Evolutionary conservation across 2,113 vertebrate species (phyloP), one percentile per base, ranked within the genome.

Genomic region (Trogon surrucura): DNA sequence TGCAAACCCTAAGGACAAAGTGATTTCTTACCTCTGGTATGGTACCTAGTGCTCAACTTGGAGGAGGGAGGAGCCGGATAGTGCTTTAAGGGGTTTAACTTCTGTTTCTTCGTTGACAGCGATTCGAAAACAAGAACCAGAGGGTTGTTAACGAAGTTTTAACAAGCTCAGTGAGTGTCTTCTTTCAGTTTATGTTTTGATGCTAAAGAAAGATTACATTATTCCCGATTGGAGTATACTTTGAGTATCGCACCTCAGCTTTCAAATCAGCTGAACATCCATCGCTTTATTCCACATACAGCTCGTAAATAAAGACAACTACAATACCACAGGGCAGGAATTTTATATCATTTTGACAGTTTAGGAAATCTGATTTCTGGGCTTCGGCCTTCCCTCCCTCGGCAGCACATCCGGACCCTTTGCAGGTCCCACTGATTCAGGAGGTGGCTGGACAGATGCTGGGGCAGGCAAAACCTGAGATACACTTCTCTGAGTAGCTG

Each of bases 81-180:
- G 47, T 41, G 67, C 58, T 96, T 74, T 60, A 88, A 96, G 85
- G 83, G 57, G 38, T 87, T 90, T 91, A 47, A 69, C 17, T 93
- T 80, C 66, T 95, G 83, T 84, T 89, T 79, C n/a, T 80, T 21
- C 70, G 48, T 82, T 91, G 80, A 89, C 44, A 81, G 45, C 10
- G 44, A 87, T 94, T 88, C 54, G 88, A 62, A 96, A 80, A 65
- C 21, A 47, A 1, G 9, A 72, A 51, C 12, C 14, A 60, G 34
- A 53, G n/a, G 47, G 32, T 56, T 60, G 61, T 89, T 89, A 78
- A 41, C 57, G 50, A 82, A 96, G 69, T 80, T 95, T 88, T 90
- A 67, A 73, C 91, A 82, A 94, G 87, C 75, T 93, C 45, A 61
- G 54, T 21, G 65, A 85, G 60, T 69, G 85, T 83, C 34, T 80